A percentile compares a stretch with the other conserved stretches of the same genome.
Conservation (phyloP, 2,888 invertebrate genomes). For the Cantharis lateralis region DNA sequence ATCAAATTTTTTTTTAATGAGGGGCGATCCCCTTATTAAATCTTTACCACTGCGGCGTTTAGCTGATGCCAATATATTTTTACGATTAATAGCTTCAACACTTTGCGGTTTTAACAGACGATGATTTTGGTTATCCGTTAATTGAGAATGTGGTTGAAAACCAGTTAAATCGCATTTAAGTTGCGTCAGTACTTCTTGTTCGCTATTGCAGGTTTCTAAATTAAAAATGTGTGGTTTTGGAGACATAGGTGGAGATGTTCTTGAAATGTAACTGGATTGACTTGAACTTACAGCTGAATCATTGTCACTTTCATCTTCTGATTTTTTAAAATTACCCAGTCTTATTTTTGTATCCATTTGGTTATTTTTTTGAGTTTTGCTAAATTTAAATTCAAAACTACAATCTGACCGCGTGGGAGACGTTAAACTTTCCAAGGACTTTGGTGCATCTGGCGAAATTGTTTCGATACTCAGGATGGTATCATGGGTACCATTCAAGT, state of each 20-base stretch:
- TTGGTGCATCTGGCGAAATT: slow-evolving; percentile 54
- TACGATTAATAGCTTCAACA: slow-evolving; percentile 82
- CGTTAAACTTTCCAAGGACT: slow-evolving; percentile 63
- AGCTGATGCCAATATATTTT: slow-evolving; percentile 85
- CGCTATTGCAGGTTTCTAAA: slow-evolving; percentile 7
- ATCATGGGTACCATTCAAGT: background rate
- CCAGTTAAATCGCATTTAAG: slow-evolving; percentile 17
- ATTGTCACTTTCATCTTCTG: slow-evolving; percentile 75
- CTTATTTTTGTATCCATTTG: slow-evolving; percentile 43
- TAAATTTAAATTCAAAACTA: slow-evolving; percentile 58
- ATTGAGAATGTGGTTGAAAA: slow-evolving; percentile 25
- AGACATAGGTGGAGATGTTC: slow-evolving; percentile 75
- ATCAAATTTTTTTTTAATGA: slow-evolving; percentile 71
- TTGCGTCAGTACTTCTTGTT: slow-evolving; percentile 4
- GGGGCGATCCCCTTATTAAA: slow-evolving; percentile 70
- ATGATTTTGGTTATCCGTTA: slow-evolving; percentile 53
- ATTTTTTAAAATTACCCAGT: slow-evolving; percentile 32
- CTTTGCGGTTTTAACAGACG: slow-evolving; percentile 78
- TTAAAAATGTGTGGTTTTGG: slow-evolving; percentile 54
- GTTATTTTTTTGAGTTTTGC: slow-evolving; percentile 16
- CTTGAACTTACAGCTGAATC: slow-evolving; percentile 88
- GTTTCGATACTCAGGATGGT: background rate
- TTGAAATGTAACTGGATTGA: slow-evolving; percentile 77
- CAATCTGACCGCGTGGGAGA: slow-evolving; percentile 64
- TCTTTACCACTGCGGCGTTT: slow-evolving; percentile 83